These are phyloP conservation scores for Coccyzus lansbergi DNA, from an alignment of 2,797 vertebrate genomes.

Conservation along the genomic window DNA sequence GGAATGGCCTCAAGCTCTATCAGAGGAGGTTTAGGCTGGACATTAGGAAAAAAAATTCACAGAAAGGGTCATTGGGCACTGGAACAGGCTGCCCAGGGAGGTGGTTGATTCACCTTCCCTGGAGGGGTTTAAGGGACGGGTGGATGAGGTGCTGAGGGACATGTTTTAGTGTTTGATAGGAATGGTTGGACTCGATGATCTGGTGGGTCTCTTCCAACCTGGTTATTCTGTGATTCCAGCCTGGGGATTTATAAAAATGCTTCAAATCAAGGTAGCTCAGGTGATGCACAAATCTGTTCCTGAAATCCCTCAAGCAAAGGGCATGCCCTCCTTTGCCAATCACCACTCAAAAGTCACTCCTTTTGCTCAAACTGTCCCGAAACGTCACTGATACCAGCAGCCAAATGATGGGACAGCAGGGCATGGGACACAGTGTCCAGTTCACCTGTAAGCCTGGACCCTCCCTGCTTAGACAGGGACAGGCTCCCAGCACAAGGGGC, in stretches of 20 bases:
- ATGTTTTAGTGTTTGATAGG: no score
- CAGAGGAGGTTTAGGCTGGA: no score
- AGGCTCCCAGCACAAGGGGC: background rate
- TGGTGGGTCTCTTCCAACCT: no score
- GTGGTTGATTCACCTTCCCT: no score
- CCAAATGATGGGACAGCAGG: background rate
- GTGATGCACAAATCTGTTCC: background rate
- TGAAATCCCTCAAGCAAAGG: background rate
- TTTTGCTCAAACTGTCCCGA: background rate
- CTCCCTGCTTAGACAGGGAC: background rate
- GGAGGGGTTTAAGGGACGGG: no score
- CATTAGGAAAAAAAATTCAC: no score
- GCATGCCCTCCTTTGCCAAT: background rate
- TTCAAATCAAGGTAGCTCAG: background rate
- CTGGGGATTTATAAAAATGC: background rate
- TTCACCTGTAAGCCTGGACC: background rate
- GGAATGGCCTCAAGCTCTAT: no score
- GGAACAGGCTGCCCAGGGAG: no score
- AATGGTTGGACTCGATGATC: no score
- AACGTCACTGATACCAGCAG: background rate
- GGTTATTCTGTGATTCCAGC: no score
- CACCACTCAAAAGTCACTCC: background rate
- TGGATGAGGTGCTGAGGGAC: no score
- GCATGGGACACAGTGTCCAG: rapidly evolving
- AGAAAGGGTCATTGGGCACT: no score